These are phyloP conservation scores for Hyles euphorbiae DNA, from an alignment of 1,140 invertebrate genomes.

Conservation along the genomic window DNA sequence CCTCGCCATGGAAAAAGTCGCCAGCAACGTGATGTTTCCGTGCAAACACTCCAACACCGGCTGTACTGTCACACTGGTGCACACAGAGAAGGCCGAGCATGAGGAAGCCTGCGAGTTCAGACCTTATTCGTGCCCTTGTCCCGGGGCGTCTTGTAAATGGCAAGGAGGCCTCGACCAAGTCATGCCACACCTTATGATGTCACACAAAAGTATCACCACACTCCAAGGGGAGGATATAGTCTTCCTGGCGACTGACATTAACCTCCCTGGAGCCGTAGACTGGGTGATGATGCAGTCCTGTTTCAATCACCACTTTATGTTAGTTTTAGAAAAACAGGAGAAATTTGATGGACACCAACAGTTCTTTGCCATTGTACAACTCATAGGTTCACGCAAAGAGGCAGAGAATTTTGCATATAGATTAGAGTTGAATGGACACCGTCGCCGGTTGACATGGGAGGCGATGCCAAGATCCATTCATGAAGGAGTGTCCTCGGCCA, in stretches of 20 bases:
- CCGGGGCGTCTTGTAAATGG: conserved; percentile 99
- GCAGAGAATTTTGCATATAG: conserved; percentile 99
- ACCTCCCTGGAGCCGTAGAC: conserved; percentile 98
- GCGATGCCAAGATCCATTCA: conserved; percentile 99
- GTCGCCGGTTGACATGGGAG: conserved; percentile 97
- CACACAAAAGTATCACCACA: conserved; percentile 99
- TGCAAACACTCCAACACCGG: conserved; percentile 99
- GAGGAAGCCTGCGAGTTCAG: conserved; percentile 99
- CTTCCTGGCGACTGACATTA: conserved; percentile 99
- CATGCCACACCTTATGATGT: conserved; percentile 98
- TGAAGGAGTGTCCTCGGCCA: conserved; percentile 98
- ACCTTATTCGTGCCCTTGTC: conserved; percentile 98
- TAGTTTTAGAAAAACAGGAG: conserved; percentile 99
- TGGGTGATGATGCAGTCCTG: conserved; percentile 99
- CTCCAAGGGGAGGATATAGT: conserved; percentile 99
- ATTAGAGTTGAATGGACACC: conserved; percentile 96
- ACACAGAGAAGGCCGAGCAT: conserved; percentile 98
- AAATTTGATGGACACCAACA: conserved; percentile 98
- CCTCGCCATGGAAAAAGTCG: conserved; percentile 99
- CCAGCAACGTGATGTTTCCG: conserved; percentile 97
- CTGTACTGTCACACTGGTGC: conserved; percentile 93
- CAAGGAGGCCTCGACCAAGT: conserved; percentile 95
- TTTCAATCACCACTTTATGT: conserved; percentile 99
- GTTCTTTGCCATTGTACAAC: conserved; percentile 99
- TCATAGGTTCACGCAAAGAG: conserved; percentile 99